Base-by-base conservation (phyloP, 2,888 invertebrate species). In the Eumacrocentrus americanus region DNA sequence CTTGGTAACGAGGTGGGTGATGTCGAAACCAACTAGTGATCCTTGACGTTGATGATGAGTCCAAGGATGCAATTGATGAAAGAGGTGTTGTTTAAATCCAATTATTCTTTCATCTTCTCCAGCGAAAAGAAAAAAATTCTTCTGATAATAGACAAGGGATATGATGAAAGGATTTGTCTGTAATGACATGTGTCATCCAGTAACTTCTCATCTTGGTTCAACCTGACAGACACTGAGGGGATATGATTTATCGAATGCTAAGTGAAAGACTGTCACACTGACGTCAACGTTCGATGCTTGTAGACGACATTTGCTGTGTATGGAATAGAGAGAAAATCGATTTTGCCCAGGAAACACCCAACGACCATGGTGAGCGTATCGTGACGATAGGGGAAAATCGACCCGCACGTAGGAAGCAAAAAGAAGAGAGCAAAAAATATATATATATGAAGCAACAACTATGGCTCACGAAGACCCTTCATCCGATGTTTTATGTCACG, bases 381-480 rank as follows among this genome's bases (percentile, higher is more conserved):
- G 53, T 57, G 48, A 35, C 40, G 60, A 60, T 63, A 65, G 63
- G 62, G 53, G 52, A 64, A 59, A 64, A 67, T 67, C 67, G 67
- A 67, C 64, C 63, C 40, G 46, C 59, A 62, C 62, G 61, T 64
- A 37, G 38, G 9, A 16, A 23, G 35, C 18, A 23, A 52, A 38
- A 23, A 51, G 9, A 12, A 11, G 35, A 25, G 16, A 35, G 20
- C n/a, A 48, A 37, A 2, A 18, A 42, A 42, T 12, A 37, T 2
- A 42, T 11, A 42, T 18, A 20, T 11, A 42, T n/a, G 9, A 40
- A 40, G 18, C 7, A 46, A 25, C 20, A 46, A 46, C 23, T 46
- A 40, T 12, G 14, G 16, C 53, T 42, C 53, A 53, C 53, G 53
- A 53, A 22, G 25, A 38, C 22, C 23, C 37, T 42, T 14, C 25